Conservation (phyloP, 2,113 vertebrate genomes). For the Myiopsitta monachus region DNA sequence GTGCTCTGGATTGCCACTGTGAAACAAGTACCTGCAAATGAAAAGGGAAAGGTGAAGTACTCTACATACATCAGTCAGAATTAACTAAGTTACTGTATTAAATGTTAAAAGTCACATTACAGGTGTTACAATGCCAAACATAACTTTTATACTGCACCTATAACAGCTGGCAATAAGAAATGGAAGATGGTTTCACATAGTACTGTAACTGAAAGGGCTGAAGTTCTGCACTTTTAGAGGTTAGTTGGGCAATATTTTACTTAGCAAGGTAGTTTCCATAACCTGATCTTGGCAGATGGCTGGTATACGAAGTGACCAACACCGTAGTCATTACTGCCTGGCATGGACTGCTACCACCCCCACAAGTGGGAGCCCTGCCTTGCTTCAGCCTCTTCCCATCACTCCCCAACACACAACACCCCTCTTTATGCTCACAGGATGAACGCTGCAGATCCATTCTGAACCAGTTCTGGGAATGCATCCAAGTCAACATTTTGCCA, state of each 20-base stretch:
- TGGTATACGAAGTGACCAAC: not conserved
- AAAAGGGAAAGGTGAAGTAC: not conserved
- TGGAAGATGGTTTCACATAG: not conserved
- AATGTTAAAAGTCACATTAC: not conserved
- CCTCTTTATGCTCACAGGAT: not conserved
- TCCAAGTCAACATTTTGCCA: not conserved
- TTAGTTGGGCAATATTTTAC: not conserved
- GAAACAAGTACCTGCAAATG: slow-evolving; percentile 90
- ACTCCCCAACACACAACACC: fast-evolving
- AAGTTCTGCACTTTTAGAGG: not conserved
- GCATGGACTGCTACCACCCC: not conserved
- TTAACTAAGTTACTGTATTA: not conserved
- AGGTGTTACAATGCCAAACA: not conserved
- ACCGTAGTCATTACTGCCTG: not conserved
- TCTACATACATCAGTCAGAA: not conserved
- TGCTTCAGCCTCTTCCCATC: not conserved
- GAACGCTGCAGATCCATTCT: not conserved
- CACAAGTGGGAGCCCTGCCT: not conserved
- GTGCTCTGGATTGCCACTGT: slow-evolving; percentile 95
- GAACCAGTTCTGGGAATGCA: not conserved
- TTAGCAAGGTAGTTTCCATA: not conserved
- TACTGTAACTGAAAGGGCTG: not conserved
- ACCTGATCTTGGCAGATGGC: not conserved
- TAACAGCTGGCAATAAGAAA: not conserved
- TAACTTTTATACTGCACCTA: not conserved